Evolutionary conservation across 1,140 invertebrate genomes (phyloP), one percentile per base, ranked within the genome.

Genomic region (Drosophila prosaltans): DNA sequence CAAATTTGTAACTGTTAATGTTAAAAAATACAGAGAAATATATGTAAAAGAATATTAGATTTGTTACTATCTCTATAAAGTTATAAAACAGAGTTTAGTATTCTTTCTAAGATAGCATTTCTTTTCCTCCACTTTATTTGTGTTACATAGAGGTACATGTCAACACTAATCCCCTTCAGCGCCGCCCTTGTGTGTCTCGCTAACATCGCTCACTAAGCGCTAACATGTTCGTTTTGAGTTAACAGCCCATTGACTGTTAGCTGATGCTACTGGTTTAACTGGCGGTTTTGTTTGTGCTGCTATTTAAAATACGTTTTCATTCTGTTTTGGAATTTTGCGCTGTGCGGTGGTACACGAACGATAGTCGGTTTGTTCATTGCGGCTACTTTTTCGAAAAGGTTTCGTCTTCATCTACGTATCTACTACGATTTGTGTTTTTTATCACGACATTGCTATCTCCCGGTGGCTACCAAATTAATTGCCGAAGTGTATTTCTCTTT

Each of bases 241-340:
- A 45, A 39, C 57, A 28, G 28, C 16, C 7, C 24, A 30, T 10
- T 9, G 58, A 32, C 24, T 16, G 32, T 36, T 36, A 36, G 32
- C 32, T 36, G 32, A 1, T 36, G 32, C 1, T 36, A 7, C 16
- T 36, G 67, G 40, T 24, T 30, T 3, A 16, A 16, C 26, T 32
- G 60, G 24, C 21, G 61, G 6, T 62, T 6, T 2, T 36, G 32
- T 36, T 30, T 30, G 6, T 62, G 60, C 40, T 28, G 60, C 10
- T 43, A 40, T 55, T 64, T 40, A 36, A n/a, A 30, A 39, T 45
- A 48, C 41, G 55, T 32, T 51, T 65, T 77, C 45, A 84, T 78
- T 84, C 81, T 68, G 74, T 72, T 72, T 78, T 85, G 41, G 70
- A 78, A 81, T 71, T 40, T 85, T 70, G 63, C 71, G 74, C 43